phyloP scores from a whole-genome alignment of 2,797 vertebrate species.

The Limosa lapponica region DNA sequence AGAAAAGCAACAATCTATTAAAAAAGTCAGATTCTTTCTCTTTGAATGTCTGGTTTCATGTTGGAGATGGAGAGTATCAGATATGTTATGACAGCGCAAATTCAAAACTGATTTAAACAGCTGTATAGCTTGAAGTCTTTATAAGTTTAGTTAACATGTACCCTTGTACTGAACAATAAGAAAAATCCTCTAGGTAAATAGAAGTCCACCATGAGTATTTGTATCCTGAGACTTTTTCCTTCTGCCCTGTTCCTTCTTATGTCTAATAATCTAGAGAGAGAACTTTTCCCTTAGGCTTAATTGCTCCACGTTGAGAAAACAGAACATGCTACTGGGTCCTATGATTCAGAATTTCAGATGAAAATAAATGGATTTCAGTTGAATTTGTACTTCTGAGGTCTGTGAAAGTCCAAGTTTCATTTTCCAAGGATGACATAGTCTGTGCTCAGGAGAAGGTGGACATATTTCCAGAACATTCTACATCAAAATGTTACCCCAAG shows the following conservation, averaged over 20 bases:
- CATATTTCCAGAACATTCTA: background rate
- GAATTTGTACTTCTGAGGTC: background rate
- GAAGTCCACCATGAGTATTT: background rate
- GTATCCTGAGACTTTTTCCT: background rate
- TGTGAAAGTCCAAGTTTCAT: background rate
- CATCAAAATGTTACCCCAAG: background rate
- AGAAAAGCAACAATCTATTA: background rate
- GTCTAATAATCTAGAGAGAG: background rate
- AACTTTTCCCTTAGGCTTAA: background rate
- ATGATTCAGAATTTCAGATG: background rate
- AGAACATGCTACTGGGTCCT: no score
- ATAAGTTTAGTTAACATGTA: background rate
- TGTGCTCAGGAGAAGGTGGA: background rate
- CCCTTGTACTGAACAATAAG: background rate
- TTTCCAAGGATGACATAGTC: background rate
- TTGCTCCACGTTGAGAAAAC: background rate
- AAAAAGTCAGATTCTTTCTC: background rate
- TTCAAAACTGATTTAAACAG: background rate
- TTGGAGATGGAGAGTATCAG: background rate
- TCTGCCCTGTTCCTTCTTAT: background rate
- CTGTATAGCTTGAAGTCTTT: background rate
- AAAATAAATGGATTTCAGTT: background rate
- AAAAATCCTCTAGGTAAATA: background rate
- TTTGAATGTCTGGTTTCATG: background rate
- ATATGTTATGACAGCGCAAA: background rate